Evolutionary conservation across 1,140 invertebrate species (phyloP).

Genomic region (Microplitis mediator): DNA sequence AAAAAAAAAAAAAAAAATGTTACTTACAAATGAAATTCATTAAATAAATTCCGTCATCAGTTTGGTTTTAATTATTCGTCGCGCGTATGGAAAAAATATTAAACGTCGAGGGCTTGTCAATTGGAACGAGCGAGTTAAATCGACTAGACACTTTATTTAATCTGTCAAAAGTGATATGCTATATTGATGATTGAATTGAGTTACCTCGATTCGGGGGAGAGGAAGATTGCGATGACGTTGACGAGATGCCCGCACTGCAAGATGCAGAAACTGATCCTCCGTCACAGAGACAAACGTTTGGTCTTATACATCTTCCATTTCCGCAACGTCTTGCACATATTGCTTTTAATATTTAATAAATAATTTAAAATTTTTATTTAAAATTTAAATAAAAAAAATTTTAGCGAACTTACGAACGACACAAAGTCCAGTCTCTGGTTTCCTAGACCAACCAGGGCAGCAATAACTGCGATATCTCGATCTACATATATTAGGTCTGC

Average conservation of each 20-base stretch:
- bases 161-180: neutral
- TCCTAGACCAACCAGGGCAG: conserved; percentile 82
- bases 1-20: neutral
- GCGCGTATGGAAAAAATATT: too few relatives aligned
- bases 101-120: neutral
- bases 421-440: conserved; percentile 73
- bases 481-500: conserved; percentile 80
- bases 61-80: neutral
- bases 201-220: conserved; percentile 11
- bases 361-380: neutral
- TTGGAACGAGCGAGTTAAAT: neutral
- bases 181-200: neutral
- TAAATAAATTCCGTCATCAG: neutral
- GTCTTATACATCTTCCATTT: conserved; percentile 77
- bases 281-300: conserved; percentile 82
- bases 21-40: neutral
- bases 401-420: conserved; percentile 77
- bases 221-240: neutral
- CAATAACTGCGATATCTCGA: conserved; percentile 73
- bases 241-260: conserved; percentile 40
- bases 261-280: conserved; percentile 66
- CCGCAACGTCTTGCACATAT: conserved; percentile 77
- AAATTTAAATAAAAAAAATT: conserved; percentile 15
- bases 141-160: conserved; percentile 16
- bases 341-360: conserved; percentile 55